Base-by-base conservation (phyloP, 1,140 invertebrate genomes). In the Sycophaga agraensis region DNA sequence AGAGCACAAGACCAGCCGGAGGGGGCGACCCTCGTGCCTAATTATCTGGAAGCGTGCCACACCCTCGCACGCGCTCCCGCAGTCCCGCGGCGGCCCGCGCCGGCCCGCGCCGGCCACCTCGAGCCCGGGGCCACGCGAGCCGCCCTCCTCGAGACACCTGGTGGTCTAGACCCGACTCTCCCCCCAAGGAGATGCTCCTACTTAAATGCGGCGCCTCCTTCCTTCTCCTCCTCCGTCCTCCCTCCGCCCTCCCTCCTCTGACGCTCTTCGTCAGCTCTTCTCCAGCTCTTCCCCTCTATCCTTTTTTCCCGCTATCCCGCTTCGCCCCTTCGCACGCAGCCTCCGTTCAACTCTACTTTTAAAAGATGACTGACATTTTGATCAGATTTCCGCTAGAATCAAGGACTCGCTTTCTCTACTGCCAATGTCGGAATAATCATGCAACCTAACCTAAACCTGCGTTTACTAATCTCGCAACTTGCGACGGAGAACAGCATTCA, bases 21-120 rank as follows among this genome's bases (percentile, higher is more conserved):
- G 53, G 42, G 50, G 59, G 63, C 58, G 57, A 46, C 64, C 58
- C 56, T 65, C 57, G 57, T 69, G 68, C 61, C 68, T 70, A 76
- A 76, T 76, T 74, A 76, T 73, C 66, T 71, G 63, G 67, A 68
- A 69, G 70, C 65, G 66, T 68, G 67, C 65, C 67, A 68, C 71
- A 73, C 72, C 69, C 69, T 73, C 68, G 57, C 68, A 62, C 53
- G 63, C 21, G 17, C 35, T 58, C 53, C 48, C 9, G 8, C 46
- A 9, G 14, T 17, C 11, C 26, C 12, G 28, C 12, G 39, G 14
- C 2, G 16, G 53, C 7, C 39, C 8, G 40, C 19, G 17, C 6
- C 2, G 12, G 40, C 5, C 11, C 5, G 11, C 11, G 28, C 11
- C 11, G 4, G 28, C 5, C 5, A 31, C 4, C 11, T 11, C 4